Evolutionary conservation across 2,888 invertebrate genomes (phyloP).

Genomic region (Cetonia aurata): DNA sequence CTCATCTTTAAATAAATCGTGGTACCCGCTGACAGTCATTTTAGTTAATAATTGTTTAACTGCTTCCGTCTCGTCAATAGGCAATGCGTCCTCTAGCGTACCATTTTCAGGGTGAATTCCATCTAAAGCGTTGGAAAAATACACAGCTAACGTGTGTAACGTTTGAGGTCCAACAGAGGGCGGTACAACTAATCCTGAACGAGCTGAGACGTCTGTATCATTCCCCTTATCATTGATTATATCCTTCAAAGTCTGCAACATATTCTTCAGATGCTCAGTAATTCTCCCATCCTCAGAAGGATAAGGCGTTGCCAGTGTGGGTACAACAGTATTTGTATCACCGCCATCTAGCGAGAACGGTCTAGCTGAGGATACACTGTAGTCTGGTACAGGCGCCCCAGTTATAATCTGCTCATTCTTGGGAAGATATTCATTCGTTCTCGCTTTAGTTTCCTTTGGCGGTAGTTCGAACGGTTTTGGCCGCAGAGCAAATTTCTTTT

Average conservation of each 20-base stretch:
- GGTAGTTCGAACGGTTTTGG: constrained; percentile 46
- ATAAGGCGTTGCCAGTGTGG: constrained; percentile 57
- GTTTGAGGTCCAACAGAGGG: constrained; percentile 83
- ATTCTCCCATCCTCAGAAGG: constrained; percentile 69
- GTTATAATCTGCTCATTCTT: background rate
- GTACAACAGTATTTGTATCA: constrained; percentile 47
- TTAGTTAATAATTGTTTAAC: constrained; percentile 49
- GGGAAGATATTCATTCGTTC: background rate
- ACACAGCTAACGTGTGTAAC: constrained; percentile 82
- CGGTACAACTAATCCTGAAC: constrained; percentile 77
- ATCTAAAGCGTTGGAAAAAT: constrained; percentile 81
- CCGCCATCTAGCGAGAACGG: constrained; percentile 54
- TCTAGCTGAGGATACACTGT: constrained; percentile 61
- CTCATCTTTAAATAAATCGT: constrained; percentile 51
- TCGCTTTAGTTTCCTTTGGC: constrained; percentile 22
- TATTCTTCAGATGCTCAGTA: constrained; percentile 69
- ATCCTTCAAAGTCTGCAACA: constrained; percentile 76
- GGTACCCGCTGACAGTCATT: constrained; percentile 49
- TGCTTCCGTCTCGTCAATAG: constrained; percentile 42
- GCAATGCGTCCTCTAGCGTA: constrained; percentile 30
- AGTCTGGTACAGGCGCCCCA: constrained; percentile 46
- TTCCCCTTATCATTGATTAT: constrained; percentile 70
- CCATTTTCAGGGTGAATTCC: constrained; percentile 66
- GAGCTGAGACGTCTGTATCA: constrained; percentile 64
- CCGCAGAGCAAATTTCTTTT: constrained; percentile 35